A percentile compares a stretch with the other conserved stretches of the same genome.
phyloP scores from a whole-genome alignment of 37 sponge, comb jelly and placozoan species.

The Halisarca cf. caerulea region DNA sequence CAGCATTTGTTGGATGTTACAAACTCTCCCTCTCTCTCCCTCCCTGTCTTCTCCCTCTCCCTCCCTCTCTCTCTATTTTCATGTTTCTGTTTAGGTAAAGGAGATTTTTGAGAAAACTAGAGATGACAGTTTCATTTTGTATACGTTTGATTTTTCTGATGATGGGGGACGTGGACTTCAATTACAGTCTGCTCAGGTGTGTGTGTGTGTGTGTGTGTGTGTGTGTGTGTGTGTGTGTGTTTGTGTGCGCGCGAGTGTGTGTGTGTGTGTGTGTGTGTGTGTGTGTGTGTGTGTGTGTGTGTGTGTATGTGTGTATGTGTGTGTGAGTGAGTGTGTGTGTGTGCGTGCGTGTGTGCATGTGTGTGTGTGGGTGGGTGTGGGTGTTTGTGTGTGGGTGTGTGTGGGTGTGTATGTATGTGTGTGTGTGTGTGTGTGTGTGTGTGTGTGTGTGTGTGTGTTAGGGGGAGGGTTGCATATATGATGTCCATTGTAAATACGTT shows the following conservation, averaged over 20 bases:
- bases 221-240: constrained; percentile 22
- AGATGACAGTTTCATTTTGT: too few species aligned
- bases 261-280: background rate
- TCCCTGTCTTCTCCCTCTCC: too few species aligned
- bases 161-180: too few species aligned
- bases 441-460: background rate
- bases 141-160: too few species aligned
- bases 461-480: background rate
- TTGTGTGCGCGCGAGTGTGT: constrained; percentile 5
- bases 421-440: background rate
- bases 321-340: constrained; percentile 31
- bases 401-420: constrained; percentile 28
- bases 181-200: background rate
- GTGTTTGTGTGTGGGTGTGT: constrained; percentile 30
- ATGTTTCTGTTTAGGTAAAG: too few species aligned
- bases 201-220: background rate
- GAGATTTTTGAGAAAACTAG: too few species aligned
- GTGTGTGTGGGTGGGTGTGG: background rate
- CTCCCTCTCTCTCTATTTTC: too few species aligned
- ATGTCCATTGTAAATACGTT: too few species aligned
- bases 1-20: too few species aligned
- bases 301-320: constrained; percentile 13
- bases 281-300: constrained; percentile 15
- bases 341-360: constrained; percentile 8
- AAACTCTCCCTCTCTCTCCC: too few species aligned